These are phyloP conservation scores for Diplodus puntazzo DNA, from an alignment of 2,797 vertebrate species.

Conservation along the genomic window DNA sequence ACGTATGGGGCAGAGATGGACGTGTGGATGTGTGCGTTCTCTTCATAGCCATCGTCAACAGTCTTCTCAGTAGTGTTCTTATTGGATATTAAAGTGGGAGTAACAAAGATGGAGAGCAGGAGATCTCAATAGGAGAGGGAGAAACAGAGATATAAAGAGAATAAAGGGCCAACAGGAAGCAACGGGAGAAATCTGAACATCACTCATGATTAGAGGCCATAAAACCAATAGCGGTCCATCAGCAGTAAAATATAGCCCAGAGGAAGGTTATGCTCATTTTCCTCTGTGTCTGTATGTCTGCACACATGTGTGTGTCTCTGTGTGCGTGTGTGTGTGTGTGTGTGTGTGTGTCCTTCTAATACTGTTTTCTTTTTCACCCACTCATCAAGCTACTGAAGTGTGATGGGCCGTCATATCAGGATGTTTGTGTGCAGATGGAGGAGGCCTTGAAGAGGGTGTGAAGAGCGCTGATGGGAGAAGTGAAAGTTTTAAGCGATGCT, in stretches of 20 bases:
- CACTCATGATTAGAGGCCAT: slow-evolving; percentile 73
- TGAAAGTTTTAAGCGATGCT: slow-evolving; percentile 49
- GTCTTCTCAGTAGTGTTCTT: slow-evolving; percentile 26
- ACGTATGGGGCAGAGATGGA: not conserved
- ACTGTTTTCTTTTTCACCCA: not conserved
- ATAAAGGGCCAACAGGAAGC: slow-evolving; percentile 41
- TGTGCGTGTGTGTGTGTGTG: slow-evolving; percentile 27
- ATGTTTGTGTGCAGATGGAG: slow-evolving; percentile 34
- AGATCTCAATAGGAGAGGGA: slow-evolving; percentile 5
- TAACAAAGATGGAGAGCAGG: slow-evolving; percentile 28
- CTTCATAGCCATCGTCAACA: slow-evolving; percentile 29
- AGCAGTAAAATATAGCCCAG: slow-evolving; percentile 65
- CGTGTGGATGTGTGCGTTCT: slow-evolving; percentile 9
- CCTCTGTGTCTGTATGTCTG: slow-evolving; percentile 30
- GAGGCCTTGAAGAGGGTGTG: slow-evolving; percentile 13
- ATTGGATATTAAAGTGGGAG: slow-evolving; percentile 45
- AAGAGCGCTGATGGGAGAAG: slow-evolving; percentile 25
- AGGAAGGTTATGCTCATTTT: slow-evolving; percentile 62
- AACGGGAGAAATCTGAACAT: slow-evolving; percentile 53
- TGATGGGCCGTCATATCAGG: slow-evolving; percentile 47
- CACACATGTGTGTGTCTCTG: slow-evolving; percentile 6
- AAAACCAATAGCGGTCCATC: slow-evolving; percentile 68
- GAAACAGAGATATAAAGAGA: slow-evolving; percentile 40
- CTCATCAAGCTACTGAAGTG: slow-evolving; percentile 42
- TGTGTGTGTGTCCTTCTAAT: slow-evolving; percentile 11